A percentile compares a stretch with the other conserved stretches of the same genome.
Conservation (phyloP, 2,888 invertebrate genomes). For the Galerucella nymphaeae region DNA sequence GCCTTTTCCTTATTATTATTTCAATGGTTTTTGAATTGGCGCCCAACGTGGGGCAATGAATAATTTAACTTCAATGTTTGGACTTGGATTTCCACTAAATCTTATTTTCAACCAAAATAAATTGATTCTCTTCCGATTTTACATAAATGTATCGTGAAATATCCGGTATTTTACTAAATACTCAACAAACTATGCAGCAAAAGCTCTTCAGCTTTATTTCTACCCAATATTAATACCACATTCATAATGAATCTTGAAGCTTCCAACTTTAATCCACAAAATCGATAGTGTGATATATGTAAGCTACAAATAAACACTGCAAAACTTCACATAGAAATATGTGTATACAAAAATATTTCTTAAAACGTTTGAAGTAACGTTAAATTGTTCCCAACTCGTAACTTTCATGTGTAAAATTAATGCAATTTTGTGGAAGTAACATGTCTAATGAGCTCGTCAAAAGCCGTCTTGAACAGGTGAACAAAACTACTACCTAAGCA, state of each 20-base stretch:
- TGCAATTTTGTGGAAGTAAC: background rate
- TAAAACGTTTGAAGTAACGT: background rate
- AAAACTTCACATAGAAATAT: background rate
- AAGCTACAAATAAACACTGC: constrained; percentile 51
- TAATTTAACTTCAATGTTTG: too few species aligned
- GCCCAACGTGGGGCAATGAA: too few species aligned
- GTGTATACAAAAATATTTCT: background rate
- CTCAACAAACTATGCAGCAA: background rate
- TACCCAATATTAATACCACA: constrained; percentile 22
- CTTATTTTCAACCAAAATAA: too few species aligned
- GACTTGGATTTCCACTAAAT: too few species aligned
- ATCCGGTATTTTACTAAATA: too few species aligned
- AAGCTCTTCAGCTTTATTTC: background rate
- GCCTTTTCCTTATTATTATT: background rate
- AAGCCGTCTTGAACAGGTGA: background rate
- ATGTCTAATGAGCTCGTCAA: background rate
- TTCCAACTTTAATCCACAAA: constrained; percentile 45
- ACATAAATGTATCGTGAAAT: too few species aligned
- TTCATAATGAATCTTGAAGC: constrained; percentile 24
- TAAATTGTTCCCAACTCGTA: background rate
- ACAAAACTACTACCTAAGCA: background rate
- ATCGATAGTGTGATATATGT: constrained; percentile 54
- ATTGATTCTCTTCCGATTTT: too few species aligned
- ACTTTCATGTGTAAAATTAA: background rate
- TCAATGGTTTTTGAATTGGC: too few species aligned